These are phyloP conservation scores for Tenthredo notha DNA, from an alignment of 2,888 invertebrate genomes.

Conservation along the genomic window DNA sequence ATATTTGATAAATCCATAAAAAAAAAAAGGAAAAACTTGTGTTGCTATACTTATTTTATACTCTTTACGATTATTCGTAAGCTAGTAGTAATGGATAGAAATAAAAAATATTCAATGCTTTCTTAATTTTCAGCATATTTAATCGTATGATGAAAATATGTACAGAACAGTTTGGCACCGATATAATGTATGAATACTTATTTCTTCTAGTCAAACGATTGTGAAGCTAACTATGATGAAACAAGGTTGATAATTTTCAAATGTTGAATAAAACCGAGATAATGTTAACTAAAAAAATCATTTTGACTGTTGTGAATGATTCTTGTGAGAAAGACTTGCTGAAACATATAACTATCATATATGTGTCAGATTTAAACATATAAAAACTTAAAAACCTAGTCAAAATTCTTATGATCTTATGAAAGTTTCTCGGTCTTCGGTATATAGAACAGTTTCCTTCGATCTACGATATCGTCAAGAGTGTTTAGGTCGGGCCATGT, in stretches of 20 bases:
- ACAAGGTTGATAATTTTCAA: neutral
- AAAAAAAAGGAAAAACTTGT: neutral
- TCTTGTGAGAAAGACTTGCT: neutral
- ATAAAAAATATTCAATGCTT: neutral
- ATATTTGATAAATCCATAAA: neutral
- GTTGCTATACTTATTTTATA: neutral
- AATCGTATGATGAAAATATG: neutral
- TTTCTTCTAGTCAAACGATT: neutral
- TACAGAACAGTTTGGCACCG: constrained; percentile 9
- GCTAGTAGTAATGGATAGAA: neutral
- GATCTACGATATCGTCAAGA: constrained; percentile 72
- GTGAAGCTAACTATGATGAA: neutral
- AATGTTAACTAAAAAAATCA: neutral
- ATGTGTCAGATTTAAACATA: neutral
- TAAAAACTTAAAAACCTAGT: neutral
- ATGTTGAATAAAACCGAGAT: neutral
- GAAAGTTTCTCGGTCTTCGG: constrained; percentile 61
- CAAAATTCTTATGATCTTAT: neutral
- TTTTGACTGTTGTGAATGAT: neutral
- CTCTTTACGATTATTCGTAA: neutral
- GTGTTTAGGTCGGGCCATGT: constrained; percentile 71
- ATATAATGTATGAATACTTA: neutral
- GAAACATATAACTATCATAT: neutral
- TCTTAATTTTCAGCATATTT: neutral
- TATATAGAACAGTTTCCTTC: constrained; percentile 72